Base-by-base conservation (phyloP, 2,797 vertebrate genomes). In the Pampus argenteus region DNA sequence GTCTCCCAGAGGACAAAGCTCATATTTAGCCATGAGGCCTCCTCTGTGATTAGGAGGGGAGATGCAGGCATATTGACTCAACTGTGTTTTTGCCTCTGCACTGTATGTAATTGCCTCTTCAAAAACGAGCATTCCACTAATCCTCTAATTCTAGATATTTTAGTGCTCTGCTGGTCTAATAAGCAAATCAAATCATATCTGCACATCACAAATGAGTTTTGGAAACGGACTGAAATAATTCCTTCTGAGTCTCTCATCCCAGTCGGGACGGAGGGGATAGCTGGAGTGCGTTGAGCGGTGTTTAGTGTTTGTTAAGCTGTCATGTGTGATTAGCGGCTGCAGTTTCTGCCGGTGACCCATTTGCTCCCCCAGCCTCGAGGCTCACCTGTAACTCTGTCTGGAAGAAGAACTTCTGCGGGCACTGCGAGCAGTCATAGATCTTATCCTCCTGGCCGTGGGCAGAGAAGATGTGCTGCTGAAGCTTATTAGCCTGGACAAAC, bases 331-430 rank as follows among this genome's bases (percentile, higher is more conserved):
- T 79, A 86, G 84, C 44, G 3, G 71, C 28, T 9, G 17, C 31
- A 2, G 45, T 70, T 72, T 74, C 65, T 56, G 67, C 78, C 49
- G 34, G 65, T 71, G 66, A 57, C 61, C 59, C 40, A 34, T 49
- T 61, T 15, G 38, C 73, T 44, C 9, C 13, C 11, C 50, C 56
- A 29, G 74, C 71, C 59, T n/a, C 2, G 36, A 63, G 81, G 80
- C 95, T 92, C 93, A 99, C 98, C 98, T 99, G 98, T 93, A 99
- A 96, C 94, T 99, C 98, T 31, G 98, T 99, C 93, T 99, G 98
- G 92, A 99, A 99, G 95, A 99, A 99, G 95, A 99, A 99, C 96
- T 99, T 99, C 95, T 99, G 98, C 0, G 98, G 98, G 87, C 98
- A 99, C 92, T 98, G 98, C 1, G 97, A 96, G 92, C 98, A 99